phyloP scores from a whole-genome alignment of 2,888 invertebrate species.

The Mystacides longicornis region DNA sequence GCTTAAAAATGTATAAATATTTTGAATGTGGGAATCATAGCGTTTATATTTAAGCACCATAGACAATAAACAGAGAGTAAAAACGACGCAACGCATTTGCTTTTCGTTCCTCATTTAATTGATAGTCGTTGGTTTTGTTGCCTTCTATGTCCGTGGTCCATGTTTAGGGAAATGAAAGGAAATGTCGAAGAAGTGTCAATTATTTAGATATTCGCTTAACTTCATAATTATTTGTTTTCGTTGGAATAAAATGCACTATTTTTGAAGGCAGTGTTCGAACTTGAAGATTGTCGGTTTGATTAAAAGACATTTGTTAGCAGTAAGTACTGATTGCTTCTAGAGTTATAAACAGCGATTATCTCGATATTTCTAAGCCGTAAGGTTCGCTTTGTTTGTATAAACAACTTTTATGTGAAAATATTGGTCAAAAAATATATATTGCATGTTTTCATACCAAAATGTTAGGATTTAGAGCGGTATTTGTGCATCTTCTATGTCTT shows the following conservation, averaged over 20 bases:
- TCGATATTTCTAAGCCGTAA: not conserved
- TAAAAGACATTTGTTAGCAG: not conserved
- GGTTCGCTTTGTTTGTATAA: not conserved
- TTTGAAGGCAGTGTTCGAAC: not conserved
- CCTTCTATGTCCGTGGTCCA: slow-evolving; percentile 1
- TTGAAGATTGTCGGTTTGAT: not conserved
- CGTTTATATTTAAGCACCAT: no score
- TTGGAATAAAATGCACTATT: not conserved
- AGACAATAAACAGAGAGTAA: not conserved
- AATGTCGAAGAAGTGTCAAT: slow-evolving; percentile 1
- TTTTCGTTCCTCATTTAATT: not conserved
- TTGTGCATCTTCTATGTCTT: not conserved
- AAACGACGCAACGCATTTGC: slow-evolving; percentile 1
- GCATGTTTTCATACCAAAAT: not conserved
- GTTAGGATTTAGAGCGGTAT: not conserved
- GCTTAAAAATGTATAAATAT: no score
- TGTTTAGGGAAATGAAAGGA: slow-evolving; percentile 2
- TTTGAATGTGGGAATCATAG: no score
- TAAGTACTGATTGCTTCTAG: not conserved
- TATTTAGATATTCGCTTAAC: not conserved
- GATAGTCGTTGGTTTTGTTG: slow-evolving; percentile 1
- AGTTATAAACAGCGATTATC: not conserved
- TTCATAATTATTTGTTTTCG: not conserved
- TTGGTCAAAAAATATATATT: no score
- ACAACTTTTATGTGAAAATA: not conserved